Conservation (phyloP, 2,797 vertebrate genomes). For the Amblyraja radiata region DNA sequence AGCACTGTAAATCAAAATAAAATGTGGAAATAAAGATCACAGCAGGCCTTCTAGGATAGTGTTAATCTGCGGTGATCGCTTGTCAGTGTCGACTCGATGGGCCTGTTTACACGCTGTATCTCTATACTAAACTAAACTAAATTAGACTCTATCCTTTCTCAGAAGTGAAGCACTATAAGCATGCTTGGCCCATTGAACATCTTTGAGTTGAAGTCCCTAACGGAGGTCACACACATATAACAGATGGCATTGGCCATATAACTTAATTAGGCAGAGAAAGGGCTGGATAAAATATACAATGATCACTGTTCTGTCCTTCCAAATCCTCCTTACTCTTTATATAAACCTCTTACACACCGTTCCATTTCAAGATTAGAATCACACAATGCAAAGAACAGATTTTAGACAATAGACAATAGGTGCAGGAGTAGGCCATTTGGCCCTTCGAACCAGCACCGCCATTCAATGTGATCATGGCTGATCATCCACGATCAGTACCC, state of each 20-base stretch:
- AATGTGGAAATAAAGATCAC: no score
- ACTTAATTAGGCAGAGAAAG: background rate
- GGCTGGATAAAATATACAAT: no score
- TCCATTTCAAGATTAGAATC: background rate
- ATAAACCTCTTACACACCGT: background rate
- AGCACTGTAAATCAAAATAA: background rate
- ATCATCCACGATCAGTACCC: no score
- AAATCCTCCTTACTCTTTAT: background rate
- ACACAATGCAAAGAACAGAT: background rate
- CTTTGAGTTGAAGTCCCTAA: background rate
- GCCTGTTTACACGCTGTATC: no score
- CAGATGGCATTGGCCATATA: background rate
- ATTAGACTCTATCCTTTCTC: background rate
- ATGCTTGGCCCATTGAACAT: background rate
- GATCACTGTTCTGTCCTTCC: background rate
- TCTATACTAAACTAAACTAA: no score
- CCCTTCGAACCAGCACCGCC: no score
- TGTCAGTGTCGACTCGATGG: no score
- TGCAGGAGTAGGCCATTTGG: no score
- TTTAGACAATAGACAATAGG: background rate
- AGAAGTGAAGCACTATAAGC: background rate
- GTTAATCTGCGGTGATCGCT: no score
- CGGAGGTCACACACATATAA: background rate
- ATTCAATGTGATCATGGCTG: no score
- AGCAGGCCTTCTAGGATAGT: no score